A percentile compares a stretch with the other conserved stretches of the same genome.
Evolutionary conservation across 1,140 invertebrate species (phyloP).

Genomic region (Platyscapa corneri): DNA sequence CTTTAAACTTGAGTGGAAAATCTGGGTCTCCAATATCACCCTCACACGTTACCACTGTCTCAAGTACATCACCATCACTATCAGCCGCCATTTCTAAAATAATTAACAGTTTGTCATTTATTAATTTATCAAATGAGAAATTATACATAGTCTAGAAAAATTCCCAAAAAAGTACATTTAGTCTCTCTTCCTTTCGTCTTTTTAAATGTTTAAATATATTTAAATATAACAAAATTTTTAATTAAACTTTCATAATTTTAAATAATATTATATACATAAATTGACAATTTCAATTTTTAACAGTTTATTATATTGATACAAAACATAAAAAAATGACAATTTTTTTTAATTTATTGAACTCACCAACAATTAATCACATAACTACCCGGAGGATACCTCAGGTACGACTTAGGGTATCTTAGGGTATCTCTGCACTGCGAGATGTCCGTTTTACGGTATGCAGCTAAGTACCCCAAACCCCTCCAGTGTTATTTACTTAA

Average conservation of each 20-base stretch:
- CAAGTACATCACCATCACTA: slow-evolving; percentile 82
- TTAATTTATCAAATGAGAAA: not conserved
- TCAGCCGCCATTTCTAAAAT: slow-evolving; percentile 82
- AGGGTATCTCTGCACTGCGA: slow-evolving; percentile 66
- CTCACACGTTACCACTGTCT: slow-evolving; percentile 87
- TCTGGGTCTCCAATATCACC: slow-evolving; percentile 85
- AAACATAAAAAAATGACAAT: too few species aligned
- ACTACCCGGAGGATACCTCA: slow-evolving; percentile 73
- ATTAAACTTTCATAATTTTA: too few species aligned
- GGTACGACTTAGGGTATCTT: slow-evolving; percentile 69
- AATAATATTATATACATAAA: too few species aligned
- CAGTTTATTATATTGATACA: too few species aligned
- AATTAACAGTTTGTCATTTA: slow-evolving; percentile 48
- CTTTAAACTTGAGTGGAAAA: slow-evolving; percentile 81
- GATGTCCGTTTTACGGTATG: slow-evolving; percentile 62
- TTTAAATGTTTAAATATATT: too few species aligned
- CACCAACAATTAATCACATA: slow-evolving; percentile 75
- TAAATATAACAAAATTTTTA: too few species aligned
- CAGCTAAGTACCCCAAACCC: slow-evolving; percentile 66
- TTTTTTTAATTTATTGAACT: slow-evolving; percentile 53
- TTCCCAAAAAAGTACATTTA: too few species aligned
- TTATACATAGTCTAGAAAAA: too few species aligned
- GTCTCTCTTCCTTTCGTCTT: too few species aligned
- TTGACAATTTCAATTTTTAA: too few species aligned
- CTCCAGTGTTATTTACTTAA: slow-evolving; percentile 64